These are phyloP conservation scores for Yponomeuta malinellus DNA, from an alignment of 2,888 invertebrate species.

Conservation along the genomic window DNA sequence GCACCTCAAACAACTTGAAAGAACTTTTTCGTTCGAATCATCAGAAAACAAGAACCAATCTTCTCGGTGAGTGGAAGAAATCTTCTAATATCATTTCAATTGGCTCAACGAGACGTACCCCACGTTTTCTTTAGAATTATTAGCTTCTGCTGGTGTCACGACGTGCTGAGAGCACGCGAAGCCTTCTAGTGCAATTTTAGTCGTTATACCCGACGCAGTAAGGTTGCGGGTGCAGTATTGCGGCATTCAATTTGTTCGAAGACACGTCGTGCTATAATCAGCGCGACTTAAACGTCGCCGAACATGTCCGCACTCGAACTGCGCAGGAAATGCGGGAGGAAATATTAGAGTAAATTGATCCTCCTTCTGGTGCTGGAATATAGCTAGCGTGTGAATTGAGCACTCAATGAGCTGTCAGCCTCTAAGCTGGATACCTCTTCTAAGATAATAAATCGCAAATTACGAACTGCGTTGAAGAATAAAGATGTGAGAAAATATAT, in stretches of 20 bases:
- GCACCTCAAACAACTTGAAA: no score
- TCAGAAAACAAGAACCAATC: no score
- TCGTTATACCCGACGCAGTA: neutral
- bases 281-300: neutral
- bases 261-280: neutral
- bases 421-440: neutral
- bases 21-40: no score
- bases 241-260: neutral
- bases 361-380: neutral
- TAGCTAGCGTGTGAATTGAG: neutral
- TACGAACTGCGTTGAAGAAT: neutral
- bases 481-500: neutral
- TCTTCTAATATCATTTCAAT: neutral
- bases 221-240: neutral
- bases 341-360: conserved; percentile 2
- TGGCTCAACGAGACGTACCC: neutral
- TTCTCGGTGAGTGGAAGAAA: neutral
- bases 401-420: neutral
- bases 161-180: neutral
- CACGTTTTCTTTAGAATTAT: neutral
- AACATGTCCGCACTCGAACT: neutral
- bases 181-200: neutral
- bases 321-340: neutral
- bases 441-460: neutral
- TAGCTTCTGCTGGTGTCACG: neutral